Evolutionary conservation across 2,888 invertebrate species (phyloP), one percentile per base, ranked within the genome.

Genomic region (Sarcophaga subvicina): DNA sequence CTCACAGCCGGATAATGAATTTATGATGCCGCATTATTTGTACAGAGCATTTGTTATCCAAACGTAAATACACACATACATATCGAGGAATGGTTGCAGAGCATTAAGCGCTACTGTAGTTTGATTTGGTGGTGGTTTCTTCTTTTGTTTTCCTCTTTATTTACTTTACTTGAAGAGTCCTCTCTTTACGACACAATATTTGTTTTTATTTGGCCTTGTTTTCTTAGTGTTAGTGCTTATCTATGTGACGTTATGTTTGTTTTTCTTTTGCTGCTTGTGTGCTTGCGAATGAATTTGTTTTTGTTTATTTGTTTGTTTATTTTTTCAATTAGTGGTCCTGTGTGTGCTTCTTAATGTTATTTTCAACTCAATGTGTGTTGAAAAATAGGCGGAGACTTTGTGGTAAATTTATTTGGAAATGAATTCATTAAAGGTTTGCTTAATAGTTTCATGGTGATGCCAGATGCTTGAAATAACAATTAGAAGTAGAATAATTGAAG

Each of bases 351-450:
- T 37, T 37, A 37, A 37, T 37, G 37, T 83, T 69, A 72, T 78
- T 17, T 37, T 27, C 6, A 64, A 49, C 12, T 62, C 20, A 60
- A 20, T 75, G 54, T 54, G 59, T 69, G 22, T 20, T 62, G 71
- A 27, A 88, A 89, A 89, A 88, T 83, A 82, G 92, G 92, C 91
- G 92, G 91, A 91, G 91, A 90, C 80, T 89, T 89, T 80, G 62
- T 67, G 80, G 83, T 87, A 77, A 54, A 79, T 87, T 76, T 84
- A 82, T 73, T 54, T 64, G 72, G 67, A 88, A 85, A 84, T 83
- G 76, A 47, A 66, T 81, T 82, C 80, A 77, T 83, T 71, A 88
- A 63, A 63, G 69, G 37, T 22, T 78, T 82, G 66, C 49, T 69
- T 37, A 70, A 86, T 86, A 83, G 73, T 54, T n/a, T 27, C 64